phyloP scores from a whole-genome alignment of 37 sponge, comb jelly and placozoan genomes.

The Bolinopsis microptera region DNA sequence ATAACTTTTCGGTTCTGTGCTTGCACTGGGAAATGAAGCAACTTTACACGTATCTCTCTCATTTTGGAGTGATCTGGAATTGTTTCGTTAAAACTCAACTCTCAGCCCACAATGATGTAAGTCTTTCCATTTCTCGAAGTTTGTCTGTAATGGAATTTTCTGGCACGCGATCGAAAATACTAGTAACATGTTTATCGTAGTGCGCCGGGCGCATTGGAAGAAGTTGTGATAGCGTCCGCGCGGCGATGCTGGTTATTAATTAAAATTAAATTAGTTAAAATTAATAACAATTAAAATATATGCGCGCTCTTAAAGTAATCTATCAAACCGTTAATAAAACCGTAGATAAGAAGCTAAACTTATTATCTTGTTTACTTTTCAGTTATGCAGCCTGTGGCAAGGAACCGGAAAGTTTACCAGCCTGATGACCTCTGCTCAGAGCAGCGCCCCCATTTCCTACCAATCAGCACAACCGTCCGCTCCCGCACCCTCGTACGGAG shows the following conservation, averaged over 20 bases:
- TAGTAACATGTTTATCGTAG: too few species aligned
- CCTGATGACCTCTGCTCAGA: constrained; percentile 29
- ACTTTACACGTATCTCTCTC: constrained; percentile 50
- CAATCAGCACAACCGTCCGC: not conserved
- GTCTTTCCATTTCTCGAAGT: not conserved
- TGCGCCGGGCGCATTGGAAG: too few species aligned
- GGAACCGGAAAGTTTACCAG: not conserved
- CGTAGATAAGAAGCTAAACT: too few species aligned
- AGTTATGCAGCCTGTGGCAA: not conserved
- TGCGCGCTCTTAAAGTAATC: too few species aligned
- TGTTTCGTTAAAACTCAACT: constrained; percentile 18
- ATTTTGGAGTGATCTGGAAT: constrained; percentile 57
- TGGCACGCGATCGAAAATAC: not conserved
- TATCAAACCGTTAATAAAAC: too few species aligned
- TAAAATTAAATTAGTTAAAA: too few species aligned
- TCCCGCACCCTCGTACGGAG: not conserved
- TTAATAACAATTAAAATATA: too few species aligned
- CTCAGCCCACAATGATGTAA: constrained; percentile 14
- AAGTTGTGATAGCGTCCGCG: too few species aligned
- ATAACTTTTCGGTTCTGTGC: constrained; percentile 50
- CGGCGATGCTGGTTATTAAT: too few species aligned
- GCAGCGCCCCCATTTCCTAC: not conserved
- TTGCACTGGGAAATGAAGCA: constrained; percentile 56
- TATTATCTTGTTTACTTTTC: not conserved
- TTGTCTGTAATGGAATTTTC: not conserved